Evolutionary conservation across 2,113 vertebrate species (phyloP).

Genomic region (Oophaga pumilio): DNA sequence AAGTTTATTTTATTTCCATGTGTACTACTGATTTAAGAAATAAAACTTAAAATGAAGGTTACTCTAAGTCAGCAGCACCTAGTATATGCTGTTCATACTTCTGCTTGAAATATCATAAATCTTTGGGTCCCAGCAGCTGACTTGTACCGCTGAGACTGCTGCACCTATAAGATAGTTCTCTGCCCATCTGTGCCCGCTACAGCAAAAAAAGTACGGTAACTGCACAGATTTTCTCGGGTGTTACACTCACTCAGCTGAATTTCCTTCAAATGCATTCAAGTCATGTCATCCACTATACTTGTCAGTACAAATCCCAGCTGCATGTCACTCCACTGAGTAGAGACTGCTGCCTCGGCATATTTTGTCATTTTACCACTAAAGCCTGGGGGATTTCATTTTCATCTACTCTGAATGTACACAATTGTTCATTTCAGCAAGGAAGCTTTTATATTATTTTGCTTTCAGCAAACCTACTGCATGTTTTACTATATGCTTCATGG

Average conservation of each 20-base stretch:
- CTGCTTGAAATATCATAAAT: too few species aligned
- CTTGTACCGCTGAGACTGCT: too few species aligned
- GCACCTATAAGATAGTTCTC: too few species aligned
- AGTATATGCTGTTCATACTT: too few species aligned
- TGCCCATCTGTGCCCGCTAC: too few species aligned
- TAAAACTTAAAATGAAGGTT: too few species aligned
- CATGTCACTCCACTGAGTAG: background rate
- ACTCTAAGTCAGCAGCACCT: too few species aligned
- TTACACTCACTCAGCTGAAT: background rate
- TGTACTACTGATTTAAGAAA: too few species aligned
- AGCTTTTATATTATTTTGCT: background rate
- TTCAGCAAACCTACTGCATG: background rate
- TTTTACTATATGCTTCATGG: background rate
- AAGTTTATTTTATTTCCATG: too few species aligned
- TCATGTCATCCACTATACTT: background rate
- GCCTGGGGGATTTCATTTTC: background rate
- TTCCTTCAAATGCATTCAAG: background rate
- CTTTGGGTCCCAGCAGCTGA: too few species aligned
- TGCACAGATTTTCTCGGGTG: background rate
- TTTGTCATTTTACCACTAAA: background rate
- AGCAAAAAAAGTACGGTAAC: background rate
- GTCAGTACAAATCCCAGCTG: slow-evolving; percentile 17
- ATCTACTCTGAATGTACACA: slow-evolving; percentile 21
- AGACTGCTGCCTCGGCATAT: slow-evolving; percentile 9
- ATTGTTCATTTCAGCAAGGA: background rate